Base-by-base conservation (phyloP, 2,113 vertebrate genomes). In the Nestor notabilis region DNA sequence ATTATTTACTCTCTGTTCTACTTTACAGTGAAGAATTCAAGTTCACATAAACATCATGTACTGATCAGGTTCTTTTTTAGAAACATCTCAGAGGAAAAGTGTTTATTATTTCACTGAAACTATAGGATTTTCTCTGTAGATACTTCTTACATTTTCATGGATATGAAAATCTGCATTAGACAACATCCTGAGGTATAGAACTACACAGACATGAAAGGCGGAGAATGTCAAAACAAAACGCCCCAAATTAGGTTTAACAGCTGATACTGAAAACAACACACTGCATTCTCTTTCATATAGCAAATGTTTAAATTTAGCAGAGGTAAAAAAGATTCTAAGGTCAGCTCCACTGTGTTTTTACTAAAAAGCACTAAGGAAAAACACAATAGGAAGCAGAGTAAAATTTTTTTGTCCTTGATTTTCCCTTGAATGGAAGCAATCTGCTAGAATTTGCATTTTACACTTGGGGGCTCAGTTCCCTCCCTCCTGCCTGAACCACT, bases 371-470 rank as follows among this genome's bases (percentile, higher is more conserved):
- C 11, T 23, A 18, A 60, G 17, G 17, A 75, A 78, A 77, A 84
- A 47, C 17, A 89, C 35, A 65, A 29, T 11, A 46, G 3, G 31
- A 93, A 75, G 10, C 13, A 93, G 15, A 65, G 29, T 2, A 77
- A 74, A 65, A 3, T 5, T 44, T 71, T 64, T 91, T 80, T 95
- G 85, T 66, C 90, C 86, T 95, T 89, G 55, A 35, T 95, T 74
- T 91, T 94, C 72, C 91, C 89, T 95, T 91, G 77, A 91, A 76
- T 81, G 69, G 56, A 92, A 23, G 29, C 61, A 87, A 83, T 76
- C 52, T 76, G 47, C 37, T 78, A 24, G 86, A 90, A 92, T 95
- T 84, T 93, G 80, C 90, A 89, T 97, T 87, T 79, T 87, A 61
- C 74, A 82, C 52, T 84, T 0, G 0, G 25, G 24, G 43, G 24